Percentiles rank a stretch among this genome's conserved stretches.
These are phyloP conservation scores for Drosophila peninsularis DNA, from an alignment of 2,888 invertebrate genomes.

Conservation along the genomic window DNA sequence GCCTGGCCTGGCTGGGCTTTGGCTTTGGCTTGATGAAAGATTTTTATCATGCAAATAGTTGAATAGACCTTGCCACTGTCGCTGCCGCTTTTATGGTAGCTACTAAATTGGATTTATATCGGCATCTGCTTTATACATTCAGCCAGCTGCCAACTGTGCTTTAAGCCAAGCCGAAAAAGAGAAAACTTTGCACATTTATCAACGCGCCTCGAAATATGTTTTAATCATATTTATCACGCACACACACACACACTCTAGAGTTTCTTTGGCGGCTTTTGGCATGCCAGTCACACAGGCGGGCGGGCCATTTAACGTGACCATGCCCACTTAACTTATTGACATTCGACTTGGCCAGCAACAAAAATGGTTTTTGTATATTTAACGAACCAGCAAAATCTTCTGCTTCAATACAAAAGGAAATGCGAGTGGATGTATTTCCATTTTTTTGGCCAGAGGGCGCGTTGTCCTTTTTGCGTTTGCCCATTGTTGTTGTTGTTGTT, in stretches of 20 bases:
- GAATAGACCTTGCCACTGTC: slow-evolving; percentile 41
- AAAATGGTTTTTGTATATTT: slow-evolving; percentile 70
- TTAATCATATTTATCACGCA: slow-evolving; percentile 79
- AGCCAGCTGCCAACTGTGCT: slow-evolving; percentile 49
- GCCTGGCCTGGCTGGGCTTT: neutral
- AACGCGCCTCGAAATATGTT: slow-evolving; percentile 67
- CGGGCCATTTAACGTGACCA: slow-evolving; percentile 60
- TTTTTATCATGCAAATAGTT: slow-evolving; percentile 80
- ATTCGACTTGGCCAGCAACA: slow-evolving; percentile 56
- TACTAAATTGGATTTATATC: slow-evolving; percentile 81
- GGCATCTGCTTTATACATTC: slow-evolving; percentile 42
- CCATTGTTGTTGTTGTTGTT: slow-evolving; percentile 21
- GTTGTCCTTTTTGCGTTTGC: slow-evolving; percentile 49
- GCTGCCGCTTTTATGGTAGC: slow-evolving; percentile 74
- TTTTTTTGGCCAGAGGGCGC: slow-evolving; percentile 34
- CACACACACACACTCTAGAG: neutral
- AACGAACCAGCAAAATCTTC: slow-evolving; percentile 79
- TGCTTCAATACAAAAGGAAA: slow-evolving; percentile 63
- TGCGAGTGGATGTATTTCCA: slow-evolving; percentile 51
- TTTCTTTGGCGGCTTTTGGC: slow-evolving; percentile 16
- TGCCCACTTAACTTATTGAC: slow-evolving; percentile 81
- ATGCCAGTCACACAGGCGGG: slow-evolving; percentile 58
- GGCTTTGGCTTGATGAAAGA: slow-evolving; percentile 71
- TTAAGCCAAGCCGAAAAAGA: slow-evolving; percentile 49
- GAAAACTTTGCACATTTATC: slow-evolving; percentile 73